Evolutionary conservation across 2,888 invertebrate species (phyloP).

Genomic region (Smittia aterrima): DNA sequence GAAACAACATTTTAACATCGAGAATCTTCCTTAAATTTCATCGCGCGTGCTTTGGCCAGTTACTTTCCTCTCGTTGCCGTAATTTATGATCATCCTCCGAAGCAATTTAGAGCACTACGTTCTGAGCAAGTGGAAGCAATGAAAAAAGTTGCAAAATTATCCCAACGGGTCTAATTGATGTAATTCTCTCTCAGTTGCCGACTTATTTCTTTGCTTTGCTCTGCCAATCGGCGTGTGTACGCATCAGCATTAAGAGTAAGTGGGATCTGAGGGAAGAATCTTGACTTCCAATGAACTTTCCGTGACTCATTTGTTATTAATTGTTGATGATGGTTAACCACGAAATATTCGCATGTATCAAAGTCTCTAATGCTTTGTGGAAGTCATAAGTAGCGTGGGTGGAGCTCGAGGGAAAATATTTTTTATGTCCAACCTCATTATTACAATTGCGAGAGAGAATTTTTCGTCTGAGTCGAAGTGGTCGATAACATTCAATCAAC

Average conservation of each 20-base stretch:
- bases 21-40: no score
- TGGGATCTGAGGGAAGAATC: neutral
- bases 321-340: neutral
- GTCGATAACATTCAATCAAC: constrained; percentile 18
- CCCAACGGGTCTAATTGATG: constrained; percentile 39
- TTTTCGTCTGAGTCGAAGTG: neutral
- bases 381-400: no score
- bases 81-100: no score
- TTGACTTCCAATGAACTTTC: neutral
- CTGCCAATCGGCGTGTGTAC: neutral
- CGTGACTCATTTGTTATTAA: constrained; percentile 22
- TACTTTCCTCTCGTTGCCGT: no score
- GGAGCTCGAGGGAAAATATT: no score
- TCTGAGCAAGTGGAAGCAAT: neutral
- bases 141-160: constrained; percentile 34
- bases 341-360: constrained; percentile 2
- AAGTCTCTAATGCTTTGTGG: neutral
- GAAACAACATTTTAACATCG: no score
- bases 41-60: no score
- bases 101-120: no score
- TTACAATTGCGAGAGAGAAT: neutral
- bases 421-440: no score
- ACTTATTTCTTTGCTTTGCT: neutral
- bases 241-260: neutral
- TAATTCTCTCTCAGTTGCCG: constrained; percentile 23